Percentiles rank a stretch among this genome's conserved stretches.
Conservation (phyloP, 2,888 invertebrate species). For the Heteropelma amictum region DNA sequence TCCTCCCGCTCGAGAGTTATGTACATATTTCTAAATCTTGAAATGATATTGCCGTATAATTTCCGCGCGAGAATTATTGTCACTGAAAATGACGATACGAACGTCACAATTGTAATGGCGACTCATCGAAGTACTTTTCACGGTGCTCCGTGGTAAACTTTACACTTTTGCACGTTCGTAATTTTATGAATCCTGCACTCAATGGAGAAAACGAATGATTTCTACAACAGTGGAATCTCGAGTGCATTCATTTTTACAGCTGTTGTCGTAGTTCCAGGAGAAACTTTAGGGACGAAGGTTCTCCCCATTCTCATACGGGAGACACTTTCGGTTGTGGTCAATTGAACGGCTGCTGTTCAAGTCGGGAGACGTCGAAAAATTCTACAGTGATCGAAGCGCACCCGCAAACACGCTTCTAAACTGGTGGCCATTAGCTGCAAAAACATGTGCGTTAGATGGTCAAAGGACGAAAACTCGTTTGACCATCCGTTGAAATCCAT, state of each 20-base stretch:
- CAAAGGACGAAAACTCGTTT: no score
- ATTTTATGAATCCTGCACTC: background rate
- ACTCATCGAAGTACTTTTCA: no score
- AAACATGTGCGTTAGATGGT: background rate
- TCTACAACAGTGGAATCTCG: background rate
- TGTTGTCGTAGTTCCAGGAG: slow-evolving; percentile 27
- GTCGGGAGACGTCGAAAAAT: background rate
- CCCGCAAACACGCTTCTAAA: background rate
- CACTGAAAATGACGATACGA: no score
- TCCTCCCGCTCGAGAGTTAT: no score
- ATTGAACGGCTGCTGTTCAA: slow-evolving; percentile 63
- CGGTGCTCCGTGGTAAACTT: no score
- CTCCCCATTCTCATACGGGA: background rate
- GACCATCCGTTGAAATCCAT: background rate
- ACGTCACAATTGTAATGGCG: no score
- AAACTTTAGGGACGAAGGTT: background rate
- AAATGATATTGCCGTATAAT: no score
- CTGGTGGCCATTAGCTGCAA: slow-evolving; percentile 5
- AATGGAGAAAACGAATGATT: background rate
- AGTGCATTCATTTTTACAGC: slow-evolving; percentile 62
- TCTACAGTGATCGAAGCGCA: background rate
- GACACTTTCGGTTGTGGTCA: slow-evolving; percentile 58
- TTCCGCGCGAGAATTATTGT: no score
- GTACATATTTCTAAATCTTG: no score
- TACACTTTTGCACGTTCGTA: no score